Evolutionary conservation across 2,888 invertebrate genomes (phyloP).

Genomic region (Troglohyphantes excavatus): DNA sequence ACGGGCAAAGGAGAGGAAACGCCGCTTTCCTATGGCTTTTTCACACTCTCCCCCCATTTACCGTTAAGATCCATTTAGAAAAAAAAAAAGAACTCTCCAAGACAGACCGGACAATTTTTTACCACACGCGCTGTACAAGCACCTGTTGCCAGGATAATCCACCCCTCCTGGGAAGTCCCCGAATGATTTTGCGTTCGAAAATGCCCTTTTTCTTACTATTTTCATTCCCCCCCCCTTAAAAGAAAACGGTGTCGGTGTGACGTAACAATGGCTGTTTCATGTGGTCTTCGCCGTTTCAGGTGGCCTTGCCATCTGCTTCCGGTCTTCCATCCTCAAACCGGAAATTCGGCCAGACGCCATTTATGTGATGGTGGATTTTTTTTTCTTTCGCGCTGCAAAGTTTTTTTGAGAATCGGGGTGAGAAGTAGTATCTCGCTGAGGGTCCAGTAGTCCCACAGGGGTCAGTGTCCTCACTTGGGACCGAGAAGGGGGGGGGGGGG

Average conservation of each 20-base stretch:
- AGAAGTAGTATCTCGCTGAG: constrained; percentile 15
- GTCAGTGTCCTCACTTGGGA: constrained; percentile 62
- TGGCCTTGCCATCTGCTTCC: constrained; percentile 78
- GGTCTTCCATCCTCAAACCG: constrained; percentile 73
- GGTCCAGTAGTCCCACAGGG: constrained; percentile 66
- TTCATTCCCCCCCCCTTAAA: constrained; percentile 8
- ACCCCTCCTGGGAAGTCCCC: constrained; percentile 68
- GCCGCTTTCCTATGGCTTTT: constrained; percentile 47
- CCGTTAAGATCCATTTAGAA: constrained; percentile 10
- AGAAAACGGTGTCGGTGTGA: constrained; percentile 73
- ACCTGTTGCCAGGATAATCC: constrained; percentile 71
- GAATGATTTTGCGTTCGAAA: constrained; percentile 68
- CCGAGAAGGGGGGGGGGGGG: constrained; percentile 2
- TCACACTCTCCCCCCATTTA: constrained; percentile 60
- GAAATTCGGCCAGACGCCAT: constrained; percentile 77
- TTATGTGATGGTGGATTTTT: constrained; percentile 7
- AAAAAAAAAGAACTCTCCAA: constrained; percentile 17
- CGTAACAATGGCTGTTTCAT: constrained; percentile 76
- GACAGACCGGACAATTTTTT: constrained; percentile 74
- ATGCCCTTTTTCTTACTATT: constrained; percentile 1
- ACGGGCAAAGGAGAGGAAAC: constrained; percentile 35
- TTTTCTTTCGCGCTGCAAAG: constrained; percentile 21
- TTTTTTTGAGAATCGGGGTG: constrained; percentile 30
- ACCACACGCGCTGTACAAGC: constrained; percentile 27
- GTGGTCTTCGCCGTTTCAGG: constrained; percentile 76